Evolutionary conservation across 2,113 vertebrate genomes (phyloP).

Genomic region (Solea solea): DNA sequence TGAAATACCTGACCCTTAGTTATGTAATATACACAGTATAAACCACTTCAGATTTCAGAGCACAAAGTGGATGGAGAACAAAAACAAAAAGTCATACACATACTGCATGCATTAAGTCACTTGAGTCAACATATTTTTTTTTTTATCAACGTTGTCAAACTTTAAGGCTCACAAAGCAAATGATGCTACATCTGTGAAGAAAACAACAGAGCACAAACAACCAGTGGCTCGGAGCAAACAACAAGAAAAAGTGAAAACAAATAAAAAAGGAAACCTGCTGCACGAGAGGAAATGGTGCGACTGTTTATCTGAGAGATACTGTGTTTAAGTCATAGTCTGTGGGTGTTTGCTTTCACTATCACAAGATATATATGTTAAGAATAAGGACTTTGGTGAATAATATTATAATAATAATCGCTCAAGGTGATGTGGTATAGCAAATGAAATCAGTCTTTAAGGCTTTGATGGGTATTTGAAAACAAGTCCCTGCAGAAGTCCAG

Average conservation of each 20-base stretch:
- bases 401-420: not conserved
- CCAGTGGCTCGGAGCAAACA: not conserved
- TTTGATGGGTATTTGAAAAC: constrained; percentile 3
- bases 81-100: constrained; percentile 5
- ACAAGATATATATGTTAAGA: not conserved
- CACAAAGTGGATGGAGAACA: constrained; percentile 14
- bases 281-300: not conserved
- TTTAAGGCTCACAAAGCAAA: constrained; percentile 8
- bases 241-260: not conserved
- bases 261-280: not conserved
- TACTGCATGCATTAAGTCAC: constrained; percentile 10
- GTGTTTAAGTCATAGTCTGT: not conserved
- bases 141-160: constrained; percentile 1
- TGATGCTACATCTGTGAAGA: not conserved
- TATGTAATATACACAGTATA: constrained; percentile 36
- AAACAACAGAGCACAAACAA: constrained; percentile 2
- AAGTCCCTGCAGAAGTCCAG: constrained; percentile 20
- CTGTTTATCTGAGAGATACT: not conserved
- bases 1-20: constrained; percentile 50
- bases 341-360: not conserved
- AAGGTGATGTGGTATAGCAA: not conserved
- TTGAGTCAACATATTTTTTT: not conserved
- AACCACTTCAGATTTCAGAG: constrained; percentile 13
- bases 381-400: not conserved
- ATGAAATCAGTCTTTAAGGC: constrained; percentile 11